phyloP scores from a whole-genome alignment of 2,888 invertebrate genomes.

The Dynastes grantii region DNA sequence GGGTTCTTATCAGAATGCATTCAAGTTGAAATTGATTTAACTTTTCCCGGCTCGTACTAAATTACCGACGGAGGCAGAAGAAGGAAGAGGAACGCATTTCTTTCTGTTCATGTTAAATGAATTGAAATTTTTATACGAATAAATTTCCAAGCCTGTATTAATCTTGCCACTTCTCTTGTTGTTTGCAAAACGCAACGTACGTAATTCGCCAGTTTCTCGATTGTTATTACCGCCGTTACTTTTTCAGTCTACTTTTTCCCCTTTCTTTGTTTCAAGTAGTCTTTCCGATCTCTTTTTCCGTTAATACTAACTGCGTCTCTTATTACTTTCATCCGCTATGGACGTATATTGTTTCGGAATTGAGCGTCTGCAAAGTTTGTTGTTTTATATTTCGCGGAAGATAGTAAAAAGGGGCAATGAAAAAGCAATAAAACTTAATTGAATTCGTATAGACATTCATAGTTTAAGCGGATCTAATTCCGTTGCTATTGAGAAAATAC shows the following conservation, averaged over 20 bases:
- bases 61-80: constrained; percentile 23
- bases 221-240: constrained; percentile 12
- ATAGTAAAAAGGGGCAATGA: constrained; percentile 37
- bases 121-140: constrained; percentile 43
- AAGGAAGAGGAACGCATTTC: constrained; percentile 10
- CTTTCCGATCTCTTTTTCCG: not conserved
- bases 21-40: constrained; percentile 45
- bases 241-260: not conserved
- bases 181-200: not conserved
- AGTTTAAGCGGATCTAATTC: constrained; percentile 22
- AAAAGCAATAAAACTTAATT: constrained; percentile 35
- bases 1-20: constrained; percentile 43
- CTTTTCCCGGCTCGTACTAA: constrained; percentile 42
- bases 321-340: not conserved
- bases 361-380: constrained; percentile 30
- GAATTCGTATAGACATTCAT: constrained; percentile 30
- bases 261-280: not conserved
- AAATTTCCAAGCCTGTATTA: constrained; percentile 31
- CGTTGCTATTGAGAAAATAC: not conserved
- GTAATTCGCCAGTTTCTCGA: not conserved
- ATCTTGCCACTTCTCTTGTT: constrained; percentile 37
- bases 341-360: constrained; percentile 31
- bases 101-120: constrained; percentile 38
- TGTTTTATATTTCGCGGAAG: constrained; percentile 29
- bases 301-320: not conserved